Evolutionary conservation across 2,888 invertebrate genomes (phyloP), one percentile per base, ranked within the genome.

Genomic region (Hirtodrosophila alboralis): DNA sequence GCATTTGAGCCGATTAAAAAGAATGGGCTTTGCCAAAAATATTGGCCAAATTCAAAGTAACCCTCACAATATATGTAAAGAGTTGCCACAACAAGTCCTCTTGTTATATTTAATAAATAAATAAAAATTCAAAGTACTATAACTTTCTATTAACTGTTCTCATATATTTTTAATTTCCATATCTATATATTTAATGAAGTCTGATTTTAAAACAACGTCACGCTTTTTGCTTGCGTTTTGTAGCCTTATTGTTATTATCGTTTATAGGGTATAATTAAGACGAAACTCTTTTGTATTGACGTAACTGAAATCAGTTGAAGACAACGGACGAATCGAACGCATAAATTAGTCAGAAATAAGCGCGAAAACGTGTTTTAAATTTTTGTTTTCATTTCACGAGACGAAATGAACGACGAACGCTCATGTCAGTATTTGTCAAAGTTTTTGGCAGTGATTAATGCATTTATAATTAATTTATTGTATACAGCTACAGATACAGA

Each of bases 391-490:
- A 76, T 84, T 76, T 84, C 80, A 73, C 53, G 74, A 60, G 52
- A 75, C 59, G 84, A 79, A 54, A 62, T 70, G 60, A 63, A 67
- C 66, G 66, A 72, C 75, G 65, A 80, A 68, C 86, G 83, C 79
- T 86, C 81, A 85, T 81, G 86, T 83, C 83, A 86, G 75, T 84
- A 86, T 87, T 84, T 87, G 88, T 87, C 87, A 87, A 78, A 84
- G 68, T 71, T 83, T 80, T 80, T 86, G 87, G 84, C 88, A 87
- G 68, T 87, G 87, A 87, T 87, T 88, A 88, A 87, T 87, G 84
- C 84, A 84, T 84, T 87, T 87, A 84, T 86, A 87, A 88, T 88
- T 83, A 83, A 87, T 87, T 86, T 84, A 76, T 81, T 81, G 81
- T 81, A 83, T 53, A 66, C 53, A 61, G 44, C 64, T 14, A 54